Base-by-base conservation (phyloP, 1,140 invertebrate species). In the Drosophila kikkawai region DNA sequence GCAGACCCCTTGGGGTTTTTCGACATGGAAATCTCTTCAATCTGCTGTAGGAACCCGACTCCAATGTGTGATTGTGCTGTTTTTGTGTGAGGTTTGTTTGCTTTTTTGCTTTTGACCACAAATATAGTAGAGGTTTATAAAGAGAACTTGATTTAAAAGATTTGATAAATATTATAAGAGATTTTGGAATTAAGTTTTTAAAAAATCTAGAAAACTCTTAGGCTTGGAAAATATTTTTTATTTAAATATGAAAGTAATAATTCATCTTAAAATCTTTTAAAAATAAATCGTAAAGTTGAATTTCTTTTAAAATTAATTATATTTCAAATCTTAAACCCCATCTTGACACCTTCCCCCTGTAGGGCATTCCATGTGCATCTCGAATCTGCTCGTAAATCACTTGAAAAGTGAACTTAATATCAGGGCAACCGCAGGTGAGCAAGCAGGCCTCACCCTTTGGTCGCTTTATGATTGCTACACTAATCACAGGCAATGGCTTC, bases 401-500 rank as follows among this genome's bases (percentile, higher is more conserved):
- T 53, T 22, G 29, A 65, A 71, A 85, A 80, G 51, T 58, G 71
- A 77, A 84, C 47, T 67, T 80, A 81, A 85, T 77, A 60, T 79
- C 45, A 41, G 59, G 64, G 66, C 71, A 76, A 47, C 66, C 71
- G 69, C 82, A 77, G 58, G 58, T 42, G 37, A 60, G 56, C 77
- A 71, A 17, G 42, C 37, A 34, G 56, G 50, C 48, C 81, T 64
- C 66, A 71, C 81, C 81, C 81, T 64, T 75, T 50, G 82, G 78
- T 69, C 82, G 82, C 76, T 78, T 82, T 85, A 82, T 82, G 82
- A 87, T 82, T 85, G 83, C 83, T 47, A 44, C 83, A 82, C 83
- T 87, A 85, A 87, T 87, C 79, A 87, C 79, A 68, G 69, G 47
- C 69, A 36, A 55, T 13, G 73, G 64, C 51, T 81, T 79, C 61